Conservation (phyloP, 2,797 vertebrate genomes). For the Sciaenops ocellatus region DNA sequence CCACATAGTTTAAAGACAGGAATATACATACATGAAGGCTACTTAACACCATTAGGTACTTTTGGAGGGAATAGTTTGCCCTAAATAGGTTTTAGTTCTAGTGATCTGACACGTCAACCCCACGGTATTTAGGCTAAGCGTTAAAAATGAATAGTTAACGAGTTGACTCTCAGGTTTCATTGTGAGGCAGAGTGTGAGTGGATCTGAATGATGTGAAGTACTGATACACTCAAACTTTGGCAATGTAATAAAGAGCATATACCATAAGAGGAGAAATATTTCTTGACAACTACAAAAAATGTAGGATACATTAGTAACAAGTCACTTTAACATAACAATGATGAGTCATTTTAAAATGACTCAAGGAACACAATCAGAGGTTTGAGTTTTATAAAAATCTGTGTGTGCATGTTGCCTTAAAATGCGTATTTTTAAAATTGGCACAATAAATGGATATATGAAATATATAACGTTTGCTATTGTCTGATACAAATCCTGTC, state of each 20-base stretch:
- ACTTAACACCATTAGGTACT: background rate
- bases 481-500: background rate
- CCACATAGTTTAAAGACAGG: background rate
- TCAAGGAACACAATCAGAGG: background rate
- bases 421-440: background rate
- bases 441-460: background rate
- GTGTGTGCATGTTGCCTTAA: background rate
- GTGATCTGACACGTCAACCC: conserved; percentile 21
- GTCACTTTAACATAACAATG: background rate
- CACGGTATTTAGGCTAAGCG: conserved; percentile 48
- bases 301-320: background rate
- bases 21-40: background rate
- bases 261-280: background rate
- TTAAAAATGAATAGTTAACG: conserved; percentile 66
- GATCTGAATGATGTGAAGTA: conserved; percentile 21
- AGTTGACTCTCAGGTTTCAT: conserved; percentile 33
- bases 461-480: background rate
- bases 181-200: conserved; percentile 3
- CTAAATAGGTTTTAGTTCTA: conserved; percentile 32
- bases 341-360: background rate
- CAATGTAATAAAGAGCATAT: background rate
- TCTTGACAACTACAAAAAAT: too few relatives aligned
- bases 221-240: background rate
- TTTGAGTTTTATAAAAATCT: background rate
- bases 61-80: conserved; percentile 9